These are phyloP conservation scores for Eupithecia inturbata DNA, from an alignment of 2,888 invertebrate genomes.

Conservation along the genomic window DNA sequence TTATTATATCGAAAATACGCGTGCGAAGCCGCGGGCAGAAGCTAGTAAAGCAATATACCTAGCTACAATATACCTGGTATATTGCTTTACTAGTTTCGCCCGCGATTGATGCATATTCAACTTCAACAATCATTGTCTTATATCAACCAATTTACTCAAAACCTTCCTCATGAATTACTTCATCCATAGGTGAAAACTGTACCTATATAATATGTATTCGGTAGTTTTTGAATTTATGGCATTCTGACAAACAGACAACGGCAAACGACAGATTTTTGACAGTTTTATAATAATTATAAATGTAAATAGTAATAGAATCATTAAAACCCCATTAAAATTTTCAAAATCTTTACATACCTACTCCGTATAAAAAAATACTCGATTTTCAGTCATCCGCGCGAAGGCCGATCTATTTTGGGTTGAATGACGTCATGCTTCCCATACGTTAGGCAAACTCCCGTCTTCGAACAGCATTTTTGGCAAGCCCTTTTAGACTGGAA, in stretches of 20 bases:
- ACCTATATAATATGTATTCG: neutral
- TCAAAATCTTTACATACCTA: constrained; percentile 35
- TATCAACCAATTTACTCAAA: neutral
- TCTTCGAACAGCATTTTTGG: constrained; percentile 32
- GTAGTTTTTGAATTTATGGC: neutral
- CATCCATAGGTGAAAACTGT: neutral
- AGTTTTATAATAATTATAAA: neutral
- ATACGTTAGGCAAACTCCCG: constrained; percentile 55
- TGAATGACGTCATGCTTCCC: constrained; percentile 69
- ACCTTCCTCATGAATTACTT: neutral
- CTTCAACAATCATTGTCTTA: neutral
- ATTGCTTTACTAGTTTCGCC: too few relatives aligned
- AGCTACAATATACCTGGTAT: too few relatives aligned
- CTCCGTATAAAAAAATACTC: constrained; percentile 55
- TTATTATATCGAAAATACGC: too few relatives aligned
- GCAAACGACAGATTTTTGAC: too few relatives aligned
- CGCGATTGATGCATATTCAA: too few relatives aligned
- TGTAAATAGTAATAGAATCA: too few relatives aligned
- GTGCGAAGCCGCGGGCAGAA: too few relatives aligned
- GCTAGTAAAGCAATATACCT: too few relatives aligned
- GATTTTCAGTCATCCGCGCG: constrained; percentile 69
- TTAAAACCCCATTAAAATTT: neutral
- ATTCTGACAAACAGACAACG: neutral
- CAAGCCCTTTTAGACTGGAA: constrained; percentile 28
- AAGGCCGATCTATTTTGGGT: constrained; percentile 73